A percentile compares a stretch with the other conserved stretches of the same genome.
These are phyloP conservation scores for Bombus balteatus DNA, from an alignment of 1,140 invertebrate genomes.

Conservation along the genomic window DNA sequence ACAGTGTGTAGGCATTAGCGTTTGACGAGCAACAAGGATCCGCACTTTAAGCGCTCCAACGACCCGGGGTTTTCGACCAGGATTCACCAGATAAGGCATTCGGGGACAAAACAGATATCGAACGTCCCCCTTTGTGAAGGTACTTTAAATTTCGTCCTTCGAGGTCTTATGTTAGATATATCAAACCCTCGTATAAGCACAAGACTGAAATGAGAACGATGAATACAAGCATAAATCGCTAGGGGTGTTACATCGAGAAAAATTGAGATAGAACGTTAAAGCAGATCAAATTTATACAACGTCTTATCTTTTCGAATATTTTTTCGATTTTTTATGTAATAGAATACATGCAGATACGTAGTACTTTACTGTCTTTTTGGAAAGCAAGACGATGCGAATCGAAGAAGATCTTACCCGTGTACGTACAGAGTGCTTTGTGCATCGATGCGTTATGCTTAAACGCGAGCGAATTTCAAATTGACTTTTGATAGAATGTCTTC, in stretches of 20 bases:
- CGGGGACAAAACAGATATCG: neutral
- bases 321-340: too few species aligned
- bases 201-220: neutral
- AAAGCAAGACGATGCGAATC: neutral
- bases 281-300: too few species aligned
- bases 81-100: slow-evolving; percentile 26
- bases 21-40: slow-evolving; percentile 54
- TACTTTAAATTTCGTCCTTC: neutral
- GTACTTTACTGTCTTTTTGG: too few species aligned
- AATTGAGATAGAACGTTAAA: too few species aligned
- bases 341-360: too few species aligned
- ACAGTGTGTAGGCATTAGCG: slow-evolving; percentile 39
- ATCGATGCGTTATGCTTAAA: neutral
- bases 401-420: neutral
- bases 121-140: neutral
- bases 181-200: neutral
- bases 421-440: neutral
- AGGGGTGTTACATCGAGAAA: neutral
- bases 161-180: neutral
- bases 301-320: too few species aligned
- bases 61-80: slow-evolving; percentile 8
- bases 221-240: neutral
- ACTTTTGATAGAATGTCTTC: neutral
- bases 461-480: neutral
- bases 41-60: slow-evolving; percentile 48